A percentile compares a stretch with the other conserved stretches of the same genome.
Conservation (phyloP, 2,113 vertebrate genomes). For the Pangasianodon hypophthalmus region DNA sequence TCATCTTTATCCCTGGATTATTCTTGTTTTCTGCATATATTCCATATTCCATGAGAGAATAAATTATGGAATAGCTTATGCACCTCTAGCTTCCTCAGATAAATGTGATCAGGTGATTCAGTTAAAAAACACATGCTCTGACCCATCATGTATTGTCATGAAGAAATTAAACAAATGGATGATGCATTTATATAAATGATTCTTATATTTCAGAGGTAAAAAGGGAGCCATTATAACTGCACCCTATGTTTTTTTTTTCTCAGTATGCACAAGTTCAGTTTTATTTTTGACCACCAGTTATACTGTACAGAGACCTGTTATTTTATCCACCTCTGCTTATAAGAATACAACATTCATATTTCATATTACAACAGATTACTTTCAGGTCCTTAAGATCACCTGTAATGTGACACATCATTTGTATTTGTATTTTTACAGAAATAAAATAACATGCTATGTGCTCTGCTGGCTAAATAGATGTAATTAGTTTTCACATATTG, state of each 20-base stretch:
- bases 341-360: background rate
- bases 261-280: background rate
- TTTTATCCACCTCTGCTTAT: background rate
- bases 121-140: background rate
- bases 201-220: background rate
- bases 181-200: background rate
- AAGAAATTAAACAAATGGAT: background rate
- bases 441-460: background rate
- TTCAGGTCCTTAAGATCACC: background rate
- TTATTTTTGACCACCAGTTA: background rate
- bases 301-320: background rate
- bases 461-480: background rate
- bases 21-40: background rate
- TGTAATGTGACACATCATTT: background rate
- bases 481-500: background rate
- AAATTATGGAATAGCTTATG: background rate
- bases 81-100: background rate
- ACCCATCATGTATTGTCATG: background rate
- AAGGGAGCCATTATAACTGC: background rate
- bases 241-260: background rate
- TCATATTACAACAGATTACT: background rate
- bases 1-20: background rate
- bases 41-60: background rate
- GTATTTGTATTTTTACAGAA: background rate
- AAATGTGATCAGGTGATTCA: background rate